Conservation (phyloP, 2,113 vertebrate species). For the Lynx canadensis region DNA sequence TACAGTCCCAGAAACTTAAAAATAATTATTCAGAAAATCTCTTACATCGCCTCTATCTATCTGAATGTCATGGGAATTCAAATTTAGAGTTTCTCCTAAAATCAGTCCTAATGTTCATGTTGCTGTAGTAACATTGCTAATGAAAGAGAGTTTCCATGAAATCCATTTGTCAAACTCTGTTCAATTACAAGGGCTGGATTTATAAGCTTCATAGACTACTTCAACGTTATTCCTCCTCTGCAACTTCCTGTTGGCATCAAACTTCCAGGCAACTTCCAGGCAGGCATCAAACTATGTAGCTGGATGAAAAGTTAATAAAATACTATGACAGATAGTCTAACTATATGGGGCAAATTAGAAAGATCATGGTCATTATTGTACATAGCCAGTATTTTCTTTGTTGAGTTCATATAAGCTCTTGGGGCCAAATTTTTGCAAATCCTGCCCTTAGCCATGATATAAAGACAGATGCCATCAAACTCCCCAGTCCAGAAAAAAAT, state of each 20-base stretch:
- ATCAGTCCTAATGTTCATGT: slow-evolving; percentile 39
- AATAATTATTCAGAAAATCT: slow-evolving; percentile 61
- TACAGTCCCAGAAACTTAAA: slow-evolving; percentile 17
- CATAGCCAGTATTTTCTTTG: neutral
- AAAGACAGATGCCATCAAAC: neutral
- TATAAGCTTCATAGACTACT: neutral
- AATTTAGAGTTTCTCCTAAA: slow-evolving; percentile 56
- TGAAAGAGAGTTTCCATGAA: slow-evolving; percentile 51
- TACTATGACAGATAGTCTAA: neutral
- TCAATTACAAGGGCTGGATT: slow-evolving; percentile 37
- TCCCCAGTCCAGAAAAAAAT: neutral
- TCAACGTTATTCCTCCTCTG: neutral
- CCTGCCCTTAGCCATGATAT: neutral
- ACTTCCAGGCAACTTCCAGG: neutral
- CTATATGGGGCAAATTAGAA: slow-evolving; percentile 5
- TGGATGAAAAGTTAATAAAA: slow-evolving; percentile 56
- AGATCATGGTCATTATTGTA: neutral
- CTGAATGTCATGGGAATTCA: slow-evolving; percentile 56
- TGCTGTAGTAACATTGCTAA: slow-evolving; percentile 61
- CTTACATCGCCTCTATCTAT: slow-evolving; percentile 23
- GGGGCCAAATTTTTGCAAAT: neutral
- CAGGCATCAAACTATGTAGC: neutral
- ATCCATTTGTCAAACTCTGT: slow-evolving; percentile 57
- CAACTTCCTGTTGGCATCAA: neutral
- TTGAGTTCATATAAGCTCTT: neutral